Conservation (phyloP, 2,113 vertebrate species). For the Oryzias javanicus region DNA sequence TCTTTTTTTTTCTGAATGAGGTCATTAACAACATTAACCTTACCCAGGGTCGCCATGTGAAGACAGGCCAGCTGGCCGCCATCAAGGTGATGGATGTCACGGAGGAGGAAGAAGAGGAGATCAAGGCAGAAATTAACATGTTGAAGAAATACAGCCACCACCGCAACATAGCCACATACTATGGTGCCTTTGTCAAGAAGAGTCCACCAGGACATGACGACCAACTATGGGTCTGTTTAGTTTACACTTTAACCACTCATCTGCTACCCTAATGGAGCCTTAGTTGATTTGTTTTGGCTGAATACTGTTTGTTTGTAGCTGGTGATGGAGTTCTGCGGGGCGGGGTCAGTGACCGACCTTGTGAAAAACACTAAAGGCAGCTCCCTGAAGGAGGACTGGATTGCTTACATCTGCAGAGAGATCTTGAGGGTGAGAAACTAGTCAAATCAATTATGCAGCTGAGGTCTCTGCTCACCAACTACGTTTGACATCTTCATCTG, state of each 20-base stretch:
- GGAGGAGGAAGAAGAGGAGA: slow-evolving; percentile 93
- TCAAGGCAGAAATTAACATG: slow-evolving; percentile 96
- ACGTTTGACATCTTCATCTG: slow-evolving; percentile 17
- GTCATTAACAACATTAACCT: too few relatives aligned
- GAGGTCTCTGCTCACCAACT: background rate
- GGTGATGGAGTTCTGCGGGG: slow-evolving; percentile 95
- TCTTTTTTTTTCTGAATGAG: background rate
- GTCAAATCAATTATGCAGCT: background rate
- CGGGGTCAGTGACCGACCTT: slow-evolving; percentile 89
- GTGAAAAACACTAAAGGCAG: slow-evolving; percentile 94
- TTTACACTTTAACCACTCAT: background rate
- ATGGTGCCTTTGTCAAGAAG: slow-evolving; percentile 93
- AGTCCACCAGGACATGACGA: slow-evolving; percentile 91
- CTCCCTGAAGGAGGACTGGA: slow-evolving; percentile 90
- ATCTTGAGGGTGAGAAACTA: slow-evolving; percentile 82
- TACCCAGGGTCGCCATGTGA: slow-evolving; percentile 86
- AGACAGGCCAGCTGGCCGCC: slow-evolving; percentile 91
- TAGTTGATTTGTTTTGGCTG: background rate
- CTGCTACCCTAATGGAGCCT: background rate
- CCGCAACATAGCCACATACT: slow-evolving; percentile 93
- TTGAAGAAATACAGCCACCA: slow-evolving; percentile 94
- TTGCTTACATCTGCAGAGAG: slow-evolving; percentile 92
- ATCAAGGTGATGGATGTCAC: slow-evolving; percentile 97
- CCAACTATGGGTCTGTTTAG: slow-evolving; percentile 87
- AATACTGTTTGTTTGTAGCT: slow-evolving; percentile 69